phyloP scores from a whole-genome alignment of 1,140 invertebrate species.

The Pseudachorutes palmiensis region DNA sequence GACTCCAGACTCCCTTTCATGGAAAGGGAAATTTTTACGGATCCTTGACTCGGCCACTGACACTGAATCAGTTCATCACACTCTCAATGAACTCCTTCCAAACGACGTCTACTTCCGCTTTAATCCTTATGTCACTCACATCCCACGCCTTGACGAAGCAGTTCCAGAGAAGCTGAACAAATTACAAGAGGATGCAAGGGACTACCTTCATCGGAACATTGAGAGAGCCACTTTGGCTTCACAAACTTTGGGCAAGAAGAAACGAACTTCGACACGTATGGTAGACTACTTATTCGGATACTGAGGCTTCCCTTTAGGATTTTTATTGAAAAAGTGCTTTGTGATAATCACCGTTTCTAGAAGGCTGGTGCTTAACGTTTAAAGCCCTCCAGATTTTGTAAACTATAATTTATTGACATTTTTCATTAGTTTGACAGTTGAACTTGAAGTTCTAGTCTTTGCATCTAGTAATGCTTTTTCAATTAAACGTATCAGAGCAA shows the following conservation, averaged over 20 bases:
- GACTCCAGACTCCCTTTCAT: slow-evolving; percentile 48
- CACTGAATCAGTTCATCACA: slow-evolving; percentile 74
- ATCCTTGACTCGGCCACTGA: slow-evolving; percentile 84
- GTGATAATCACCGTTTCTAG: no score
- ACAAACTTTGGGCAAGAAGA: slow-evolving; percentile 11
- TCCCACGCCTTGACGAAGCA: slow-evolving; percentile 74
- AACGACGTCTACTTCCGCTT: slow-evolving; percentile 73
- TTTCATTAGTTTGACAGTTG: no score
- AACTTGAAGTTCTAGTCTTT: background rate
- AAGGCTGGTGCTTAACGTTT: no score
- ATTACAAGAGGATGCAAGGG: slow-evolving; percentile 50
- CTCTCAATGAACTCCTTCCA: slow-evolving; percentile 71
- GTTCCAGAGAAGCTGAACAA: slow-evolving; percentile 56
- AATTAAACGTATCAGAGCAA: slow-evolving; percentile 44
- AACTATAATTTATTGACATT: no score
- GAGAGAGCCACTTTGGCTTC: slow-evolving; percentile 18
- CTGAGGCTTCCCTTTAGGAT: no score
- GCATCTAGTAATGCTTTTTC: background rate
- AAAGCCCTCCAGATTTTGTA: no score
- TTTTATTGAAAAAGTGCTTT: background rate
- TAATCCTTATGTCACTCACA: slow-evolving; percentile 79
- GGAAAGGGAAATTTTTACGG: slow-evolving; percentile 73
- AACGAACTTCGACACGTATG: background rate
- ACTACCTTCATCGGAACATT: slow-evolving; percentile 30
- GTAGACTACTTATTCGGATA: background rate